Evolutionary conservation across 2,888 invertebrate genomes (phyloP).

Genomic region (Cheilosia impressa): DNA sequence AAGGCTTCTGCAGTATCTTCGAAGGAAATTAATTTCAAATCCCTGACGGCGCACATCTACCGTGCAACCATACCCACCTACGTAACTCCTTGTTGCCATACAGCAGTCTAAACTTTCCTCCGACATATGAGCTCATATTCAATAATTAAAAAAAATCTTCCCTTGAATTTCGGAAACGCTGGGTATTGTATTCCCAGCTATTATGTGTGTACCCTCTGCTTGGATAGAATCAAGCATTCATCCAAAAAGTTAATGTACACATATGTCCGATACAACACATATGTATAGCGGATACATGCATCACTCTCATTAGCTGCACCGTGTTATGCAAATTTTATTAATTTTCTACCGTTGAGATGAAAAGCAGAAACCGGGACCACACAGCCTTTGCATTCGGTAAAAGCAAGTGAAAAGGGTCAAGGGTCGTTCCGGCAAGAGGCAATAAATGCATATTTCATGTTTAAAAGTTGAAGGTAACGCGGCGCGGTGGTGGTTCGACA

Average conservation of each 20-base stretch:
- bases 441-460: slow-evolving; percentile 40
- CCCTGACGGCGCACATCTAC: no score
- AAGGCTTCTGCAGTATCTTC: no score
- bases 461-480: slow-evolving; percentile 2
- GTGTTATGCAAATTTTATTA: slow-evolving; percentile 63
- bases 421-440: slow-evolving; percentile 26
- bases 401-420: slow-evolving; percentile 49
- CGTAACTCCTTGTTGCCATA: no score
- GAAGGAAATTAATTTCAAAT: no score
- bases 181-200: background rate
- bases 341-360: slow-evolving; percentile 46
- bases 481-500: background rate
- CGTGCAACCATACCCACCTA: no score
- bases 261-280: slow-evolving; percentile 1
- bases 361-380: slow-evolving; percentile 24
- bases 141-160: background rate
- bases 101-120: background rate
- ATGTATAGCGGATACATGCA: slow-evolving; percentile 5
- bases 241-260: slow-evolving; percentile 20
- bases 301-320: slow-evolving; percentile 48
- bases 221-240: background rate
- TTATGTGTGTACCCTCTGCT: background rate
- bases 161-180: background rate
- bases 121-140: background rate
- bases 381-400: background rate